phyloP scores from a whole-genome alignment of 1,140 invertebrate genomes.

The Eriosoma lanigerum region DNA sequence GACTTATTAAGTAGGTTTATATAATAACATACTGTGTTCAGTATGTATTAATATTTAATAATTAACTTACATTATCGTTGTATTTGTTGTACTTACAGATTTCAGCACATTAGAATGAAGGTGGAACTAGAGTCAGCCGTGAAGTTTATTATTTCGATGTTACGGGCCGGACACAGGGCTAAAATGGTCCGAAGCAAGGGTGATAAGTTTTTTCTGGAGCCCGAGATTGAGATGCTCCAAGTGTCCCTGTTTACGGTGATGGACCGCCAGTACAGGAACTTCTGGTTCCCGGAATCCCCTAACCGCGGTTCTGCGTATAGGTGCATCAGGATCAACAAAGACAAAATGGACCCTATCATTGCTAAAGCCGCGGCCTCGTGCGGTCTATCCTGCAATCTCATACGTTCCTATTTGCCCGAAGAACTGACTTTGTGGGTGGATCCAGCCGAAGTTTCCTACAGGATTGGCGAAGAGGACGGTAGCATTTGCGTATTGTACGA shows the following conservation, averaged over 20 bases:
- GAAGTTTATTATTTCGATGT: slow-evolving; percentile 36
- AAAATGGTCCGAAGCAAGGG: neutral
- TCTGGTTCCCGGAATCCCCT: slow-evolving; percentile 96
- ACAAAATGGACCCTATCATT: slow-evolving; percentile 72
- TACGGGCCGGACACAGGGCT: slow-evolving; percentile 15
- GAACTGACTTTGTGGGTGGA: slow-evolving; percentile 96
- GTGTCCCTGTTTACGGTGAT: slow-evolving; percentile 81
- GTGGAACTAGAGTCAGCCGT: slow-evolving; percentile 31
- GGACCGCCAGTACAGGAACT: slow-evolving; percentile 92
- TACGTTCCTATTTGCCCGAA: slow-evolving; percentile 87
- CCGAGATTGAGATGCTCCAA: slow-evolving; percentile 30
- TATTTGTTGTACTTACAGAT: neutral
- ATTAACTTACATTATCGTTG: neutral
- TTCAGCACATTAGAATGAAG: neutral
- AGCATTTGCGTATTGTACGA: slow-evolving; percentile 43
- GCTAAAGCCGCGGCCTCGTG: slow-evolving; percentile 85
- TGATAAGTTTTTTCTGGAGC: slow-evolving; percentile 24
- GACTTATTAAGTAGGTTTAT: too few relatives aligned
- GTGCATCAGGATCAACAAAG: slow-evolving; percentile 90
- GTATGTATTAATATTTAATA: neutral
- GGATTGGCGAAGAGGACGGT: slow-evolving; percentile 85
- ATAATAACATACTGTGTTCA: too few relatives aligned
- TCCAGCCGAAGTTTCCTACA: slow-evolving; percentile 91
- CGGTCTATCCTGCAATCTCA: slow-evolving; percentile 86
- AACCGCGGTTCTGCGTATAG: slow-evolving; percentile 94